Evolutionary conservation across 2,113 vertebrate genomes (phyloP).

Genomic region (Haliaeetus leucogaster): DNA sequence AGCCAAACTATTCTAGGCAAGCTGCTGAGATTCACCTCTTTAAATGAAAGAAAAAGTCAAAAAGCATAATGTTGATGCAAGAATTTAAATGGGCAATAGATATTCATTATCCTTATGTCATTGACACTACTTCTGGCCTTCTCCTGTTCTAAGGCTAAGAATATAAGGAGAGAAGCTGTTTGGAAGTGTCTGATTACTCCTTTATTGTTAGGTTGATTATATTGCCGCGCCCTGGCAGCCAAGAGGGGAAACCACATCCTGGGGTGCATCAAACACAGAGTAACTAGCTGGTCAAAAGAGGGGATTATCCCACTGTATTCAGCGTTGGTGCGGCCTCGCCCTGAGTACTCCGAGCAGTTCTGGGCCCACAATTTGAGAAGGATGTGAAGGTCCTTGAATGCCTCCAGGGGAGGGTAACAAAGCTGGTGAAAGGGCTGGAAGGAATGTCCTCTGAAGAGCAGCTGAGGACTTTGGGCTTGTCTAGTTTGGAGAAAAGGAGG

Average conservation of each 20-base stretch:
- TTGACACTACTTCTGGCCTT: neutral
- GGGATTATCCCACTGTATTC: neutral
- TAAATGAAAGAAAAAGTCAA: neutral
- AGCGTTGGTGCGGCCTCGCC: accelerated
- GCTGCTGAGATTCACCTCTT: neutral
- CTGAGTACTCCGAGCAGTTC: neutral
- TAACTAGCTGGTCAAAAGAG: neutral
- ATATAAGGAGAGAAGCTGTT: neutral
- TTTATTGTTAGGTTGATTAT: neutral
- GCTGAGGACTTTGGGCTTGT: neutral
- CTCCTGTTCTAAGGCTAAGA: neutral
- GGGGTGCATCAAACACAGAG: neutral
- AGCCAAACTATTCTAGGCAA: neutral
- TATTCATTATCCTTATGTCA: neutral
- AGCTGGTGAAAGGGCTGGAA: neutral
- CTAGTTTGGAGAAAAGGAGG: neutral
- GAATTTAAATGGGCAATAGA: neutral
- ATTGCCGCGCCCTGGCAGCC: neutral
- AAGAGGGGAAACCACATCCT: neutral
- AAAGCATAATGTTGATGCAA: neutral
- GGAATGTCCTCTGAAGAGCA: neutral
- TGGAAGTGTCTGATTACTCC: neutral
- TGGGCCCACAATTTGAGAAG: neutral
- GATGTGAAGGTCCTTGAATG: neutral
- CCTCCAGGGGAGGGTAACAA: neutral